Percentiles rank a stretch among this genome's conserved stretches.
These are phyloP conservation scores for Xiphorhynchus erythropygius DNA, from an alignment of 2,797 vertebrate genomes.

Conservation along the genomic window DNA sequence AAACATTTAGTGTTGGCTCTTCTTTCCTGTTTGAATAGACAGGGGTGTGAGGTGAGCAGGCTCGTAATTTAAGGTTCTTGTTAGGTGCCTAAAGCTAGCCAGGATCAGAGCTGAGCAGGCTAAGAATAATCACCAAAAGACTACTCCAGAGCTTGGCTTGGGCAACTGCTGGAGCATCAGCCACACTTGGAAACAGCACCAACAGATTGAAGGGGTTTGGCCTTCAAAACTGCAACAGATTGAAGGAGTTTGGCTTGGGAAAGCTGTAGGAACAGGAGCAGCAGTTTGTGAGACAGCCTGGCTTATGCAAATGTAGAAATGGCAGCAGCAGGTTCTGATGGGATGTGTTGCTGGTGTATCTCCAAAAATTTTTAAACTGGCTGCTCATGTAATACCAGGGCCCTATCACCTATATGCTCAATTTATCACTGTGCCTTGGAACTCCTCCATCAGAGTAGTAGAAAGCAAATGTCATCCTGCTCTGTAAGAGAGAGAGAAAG, in stretches of 20 bases:
- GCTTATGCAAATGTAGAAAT: slow-evolving; percentile 58
- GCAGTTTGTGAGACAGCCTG: slow-evolving; percentile 65
- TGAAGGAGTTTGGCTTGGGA: slow-evolving; percentile 67
- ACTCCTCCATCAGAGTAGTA: slow-evolving; percentile 53
- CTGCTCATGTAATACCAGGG: slow-evolving; percentile 62
- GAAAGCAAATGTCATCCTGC: slow-evolving; percentile 65
- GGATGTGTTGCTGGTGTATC: slow-evolving; percentile 61
- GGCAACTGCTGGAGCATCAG: slow-evolving; percentile 63
- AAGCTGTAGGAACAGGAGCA: slow-evolving; percentile 62
- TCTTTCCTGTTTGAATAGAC: background rate
- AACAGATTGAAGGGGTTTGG: slow-evolving; percentile 67
- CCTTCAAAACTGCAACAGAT: slow-evolving; percentile 69
- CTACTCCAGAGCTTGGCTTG: slow-evolving; percentile 41
- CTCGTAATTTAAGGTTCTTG: background rate
- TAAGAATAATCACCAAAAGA: slow-evolving; percentile 44
- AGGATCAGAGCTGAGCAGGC: background rate
- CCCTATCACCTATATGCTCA: slow-evolving; percentile 70
- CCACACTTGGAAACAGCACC: slow-evolving; percentile 49
- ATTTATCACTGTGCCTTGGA: slow-evolving; percentile 70
- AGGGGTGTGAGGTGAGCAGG: background rate
- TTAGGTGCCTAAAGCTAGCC: background rate
- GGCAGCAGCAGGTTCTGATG: slow-evolving; percentile 57
- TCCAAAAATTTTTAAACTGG: slow-evolving; percentile 69
- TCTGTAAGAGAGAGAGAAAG: slow-evolving; percentile 35
- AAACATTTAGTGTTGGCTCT: background rate